Evolutionary conservation across 53 echinoderm and acorn worm genomes (phyloP).

Genomic region (Crossaster papposus): DNA sequence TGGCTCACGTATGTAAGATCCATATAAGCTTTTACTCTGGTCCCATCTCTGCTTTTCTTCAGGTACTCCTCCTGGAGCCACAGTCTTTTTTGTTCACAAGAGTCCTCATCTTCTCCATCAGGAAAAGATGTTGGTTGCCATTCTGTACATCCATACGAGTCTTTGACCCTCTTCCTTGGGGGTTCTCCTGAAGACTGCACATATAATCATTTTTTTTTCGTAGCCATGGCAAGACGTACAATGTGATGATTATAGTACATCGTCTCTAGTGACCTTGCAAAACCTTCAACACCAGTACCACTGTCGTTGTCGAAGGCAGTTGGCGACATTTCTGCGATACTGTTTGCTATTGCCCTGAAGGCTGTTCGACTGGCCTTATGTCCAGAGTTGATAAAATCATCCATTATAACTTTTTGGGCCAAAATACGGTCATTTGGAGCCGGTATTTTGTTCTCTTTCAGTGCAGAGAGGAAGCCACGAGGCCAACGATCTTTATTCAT

Average conservation of each 20-base stretch:
- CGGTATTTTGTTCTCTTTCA: neutral
- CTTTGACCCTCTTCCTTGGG: neutral
- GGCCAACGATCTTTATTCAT: neutral
- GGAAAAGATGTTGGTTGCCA: constrained; percentile 8
- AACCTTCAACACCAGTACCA: constrained; percentile 5
- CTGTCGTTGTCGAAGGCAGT: constrained; percentile 1
- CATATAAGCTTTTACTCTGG: constrained; percentile 14
- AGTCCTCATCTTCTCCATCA: constrained; percentile 21
- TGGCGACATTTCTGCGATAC: constrained; percentile 3
- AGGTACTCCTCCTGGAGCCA: constrained; percentile 22
- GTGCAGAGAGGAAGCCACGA: neutral
- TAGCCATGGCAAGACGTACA: constrained; percentile 18
- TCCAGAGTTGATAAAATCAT: constrained; percentile 31
- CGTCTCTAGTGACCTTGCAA: constrained; percentile 10
- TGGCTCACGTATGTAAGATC: constrained; percentile 10
- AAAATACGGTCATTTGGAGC: neutral
- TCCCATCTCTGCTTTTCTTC: neutral
- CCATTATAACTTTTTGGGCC: neutral
- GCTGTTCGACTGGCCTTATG: constrained; percentile 1
- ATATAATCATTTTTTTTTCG: neutral
- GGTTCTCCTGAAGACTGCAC: neutral
- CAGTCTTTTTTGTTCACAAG: constrained; percentile 1
- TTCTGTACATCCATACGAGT: constrained; percentile 19
- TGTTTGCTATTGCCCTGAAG: neutral
- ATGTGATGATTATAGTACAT: constrained; percentile 29